phyloP scores from a whole-genome alignment of 2,113 vertebrate genomes.

The Neoarius graeffei region DNA sequence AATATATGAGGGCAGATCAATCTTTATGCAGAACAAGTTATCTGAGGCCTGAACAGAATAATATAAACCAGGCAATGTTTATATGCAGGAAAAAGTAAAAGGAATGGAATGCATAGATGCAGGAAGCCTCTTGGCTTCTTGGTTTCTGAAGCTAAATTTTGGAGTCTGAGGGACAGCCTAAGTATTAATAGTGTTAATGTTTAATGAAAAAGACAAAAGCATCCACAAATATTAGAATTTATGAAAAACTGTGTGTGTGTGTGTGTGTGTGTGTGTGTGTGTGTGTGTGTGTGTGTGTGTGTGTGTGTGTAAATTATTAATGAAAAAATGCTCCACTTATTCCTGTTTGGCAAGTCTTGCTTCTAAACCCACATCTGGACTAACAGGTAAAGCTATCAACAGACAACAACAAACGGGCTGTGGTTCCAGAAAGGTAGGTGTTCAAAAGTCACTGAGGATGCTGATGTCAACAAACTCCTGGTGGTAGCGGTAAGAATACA shows the following conservation, averaged over 20 bases:
- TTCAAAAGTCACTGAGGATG: slow-evolving; percentile 94
- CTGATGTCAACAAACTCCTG: slow-evolving; percentile 95
- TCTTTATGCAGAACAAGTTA: background rate
- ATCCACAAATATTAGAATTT: no score
- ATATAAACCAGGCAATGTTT: background rate
- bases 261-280: no score
- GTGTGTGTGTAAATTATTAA: no score
- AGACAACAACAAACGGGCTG: slow-evolving; percentile 44
- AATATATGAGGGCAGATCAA: slow-evolving; percentile 8
- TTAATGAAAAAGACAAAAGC: no score
- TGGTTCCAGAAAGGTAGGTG: slow-evolving; percentile 28
- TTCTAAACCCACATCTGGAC: slow-evolving; percentile 36
- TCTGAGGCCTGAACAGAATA: background rate
- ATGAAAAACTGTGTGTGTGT: no score
- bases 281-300: no score
- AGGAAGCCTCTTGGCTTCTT: slow-evolving; percentile 2
- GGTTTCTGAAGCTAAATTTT: background rate
- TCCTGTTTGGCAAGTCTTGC: background rate
- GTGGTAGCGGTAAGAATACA: slow-evolving; percentile 84
- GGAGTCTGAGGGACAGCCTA: background rate
- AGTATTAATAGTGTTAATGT: background rate
- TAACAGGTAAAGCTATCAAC: slow-evolving; percentile 28
- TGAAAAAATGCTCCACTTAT: background rate
- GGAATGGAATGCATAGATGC: slow-evolving; percentile 27
- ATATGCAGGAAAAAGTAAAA: background rate